These are phyloP conservation scores for Leptinotarsa rubiginosa DNA, from an alignment of 2,888 invertebrate genomes.

Conservation along the genomic window DNA sequence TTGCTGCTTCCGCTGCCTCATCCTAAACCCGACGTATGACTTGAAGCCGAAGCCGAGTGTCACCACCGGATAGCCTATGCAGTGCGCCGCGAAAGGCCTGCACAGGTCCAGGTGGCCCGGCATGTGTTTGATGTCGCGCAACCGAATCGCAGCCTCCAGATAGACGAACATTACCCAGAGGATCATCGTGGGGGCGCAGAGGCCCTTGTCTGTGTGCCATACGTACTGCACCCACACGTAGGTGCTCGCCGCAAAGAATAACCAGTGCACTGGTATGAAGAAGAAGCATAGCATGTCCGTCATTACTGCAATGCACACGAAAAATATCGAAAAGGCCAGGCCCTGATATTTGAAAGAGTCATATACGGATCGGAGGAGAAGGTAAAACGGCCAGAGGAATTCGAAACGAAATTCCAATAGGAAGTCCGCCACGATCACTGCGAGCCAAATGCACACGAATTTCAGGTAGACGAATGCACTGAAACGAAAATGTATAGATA, in stretches of 20 bases:
- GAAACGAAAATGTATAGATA: conserved; percentile 67
- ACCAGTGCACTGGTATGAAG: conserved; percentile 97
- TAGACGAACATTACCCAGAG: conserved; percentile 95
- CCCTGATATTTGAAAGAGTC: conserved; percentile 99
- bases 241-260: conserved; percentile 97
- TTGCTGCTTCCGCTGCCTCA: conserved; percentile 90
- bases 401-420: conserved; percentile 98
- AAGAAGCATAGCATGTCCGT: conserved; percentile 99
- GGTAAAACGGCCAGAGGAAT: conserved; percentile 99
- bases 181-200: conserved; percentile 93
- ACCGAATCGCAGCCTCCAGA: conserved; percentile 90
- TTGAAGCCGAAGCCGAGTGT: conserved; percentile 96
- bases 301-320: conserved; percentile 96
- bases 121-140: conserved; percentile 84
- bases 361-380: conserved; percentile 93
- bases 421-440: conserved; percentile 95
- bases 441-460: conserved; percentile 94
- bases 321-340: conserved; percentile 97
- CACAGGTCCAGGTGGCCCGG: conserved; percentile 90
- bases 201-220: conserved; percentile 93
- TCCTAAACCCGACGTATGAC: conserved; percentile 85
- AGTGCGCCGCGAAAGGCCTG: conserved; percentile 94
- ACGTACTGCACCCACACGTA: conserved; percentile 99
- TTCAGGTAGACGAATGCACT: conserved; percentile 95
- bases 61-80: conserved; percentile 66